These are phyloP conservation scores for Myopa tessellatipennis DNA, from an alignment of 2,888 invertebrate genomes.

Conservation along the genomic window DNA sequence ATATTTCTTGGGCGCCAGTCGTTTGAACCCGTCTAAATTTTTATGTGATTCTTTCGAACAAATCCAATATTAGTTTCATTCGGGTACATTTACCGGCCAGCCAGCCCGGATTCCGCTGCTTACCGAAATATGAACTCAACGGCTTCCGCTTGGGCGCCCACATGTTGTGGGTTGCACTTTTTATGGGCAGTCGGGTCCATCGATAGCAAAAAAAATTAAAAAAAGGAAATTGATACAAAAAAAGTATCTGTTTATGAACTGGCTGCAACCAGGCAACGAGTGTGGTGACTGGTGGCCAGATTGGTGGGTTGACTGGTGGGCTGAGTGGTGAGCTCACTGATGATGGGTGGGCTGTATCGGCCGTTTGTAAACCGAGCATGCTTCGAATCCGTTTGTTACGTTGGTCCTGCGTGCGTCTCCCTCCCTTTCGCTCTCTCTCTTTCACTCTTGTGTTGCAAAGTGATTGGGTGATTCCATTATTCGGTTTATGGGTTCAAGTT, in stretches of 20 bases:
- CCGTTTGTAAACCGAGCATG: background rate
- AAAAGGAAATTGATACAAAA: too few species aligned
- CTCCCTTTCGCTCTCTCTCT: background rate
- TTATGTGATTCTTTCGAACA: slow-evolving; percentile 25
- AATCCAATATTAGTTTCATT: slow-evolving; percentile 34
- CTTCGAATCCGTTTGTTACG: background rate
- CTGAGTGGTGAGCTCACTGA: too few species aligned
- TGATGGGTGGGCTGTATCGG: too few species aligned
- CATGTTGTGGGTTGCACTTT: slow-evolving; percentile 1
- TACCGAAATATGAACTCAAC: slow-evolving; percentile 22
- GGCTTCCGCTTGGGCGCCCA: slow-evolving; percentile 21
- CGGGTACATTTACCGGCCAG: background rate
- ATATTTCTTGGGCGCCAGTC: background rate
- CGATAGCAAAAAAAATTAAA: background rate
- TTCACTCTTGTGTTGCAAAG: background rate
- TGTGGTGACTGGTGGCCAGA: background rate
- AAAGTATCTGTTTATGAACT: slow-evolving; percentile 34
- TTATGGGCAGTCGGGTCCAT: background rate
- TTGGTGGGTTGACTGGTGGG: slow-evolving; percentile 22
- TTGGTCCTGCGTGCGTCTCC: slow-evolving; percentile 1
- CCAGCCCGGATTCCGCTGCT: background rate
- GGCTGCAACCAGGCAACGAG: background rate
- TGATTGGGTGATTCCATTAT: slow-evolving; percentile 53
- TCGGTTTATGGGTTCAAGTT: slow-evolving; percentile 52
- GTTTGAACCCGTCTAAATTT: slow-evolving; percentile 27